These are phyloP conservation scores for Gortyna flavago DNA, from an alignment of 2,888 invertebrate genomes.

Conservation along the genomic window DNA sequence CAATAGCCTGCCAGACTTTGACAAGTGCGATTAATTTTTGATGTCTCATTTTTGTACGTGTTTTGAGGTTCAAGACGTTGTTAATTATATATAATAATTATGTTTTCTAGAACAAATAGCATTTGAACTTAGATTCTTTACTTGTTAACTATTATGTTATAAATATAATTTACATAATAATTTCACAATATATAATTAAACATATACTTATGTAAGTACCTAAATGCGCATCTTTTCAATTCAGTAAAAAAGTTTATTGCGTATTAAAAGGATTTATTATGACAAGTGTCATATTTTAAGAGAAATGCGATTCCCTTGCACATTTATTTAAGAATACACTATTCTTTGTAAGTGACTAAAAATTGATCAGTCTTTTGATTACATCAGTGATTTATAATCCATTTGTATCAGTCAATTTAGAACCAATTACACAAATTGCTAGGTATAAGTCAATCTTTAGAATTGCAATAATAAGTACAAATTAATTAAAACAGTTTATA, in stretches of 20 bases:
- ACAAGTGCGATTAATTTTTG: conserved; percentile 31
- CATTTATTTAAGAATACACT: too few relatives aligned
- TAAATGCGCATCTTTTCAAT: too few relatives aligned
- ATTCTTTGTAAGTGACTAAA: not conserved
- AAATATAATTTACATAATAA: not conserved
- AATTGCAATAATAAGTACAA: conserved; percentile 8
- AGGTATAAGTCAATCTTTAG: too few relatives aligned
- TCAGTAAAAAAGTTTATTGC: not conserved
- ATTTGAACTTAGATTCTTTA: not conserved
- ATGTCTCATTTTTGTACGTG: conserved; percentile 1
- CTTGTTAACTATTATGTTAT: not conserved
- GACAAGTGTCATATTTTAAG: not conserved
- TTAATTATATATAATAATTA: not conserved
- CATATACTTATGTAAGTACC: not conserved
- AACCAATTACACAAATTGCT: not conserved
- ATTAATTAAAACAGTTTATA: conserved; percentile 13
- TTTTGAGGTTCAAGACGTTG: not conserved
- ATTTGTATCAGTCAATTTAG: not conserved
- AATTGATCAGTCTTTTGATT: not conserved
- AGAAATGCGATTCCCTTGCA: not conserved
- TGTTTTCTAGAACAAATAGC: too few relatives aligned
- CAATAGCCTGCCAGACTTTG: conserved; percentile 26
- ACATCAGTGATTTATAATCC: not conserved
- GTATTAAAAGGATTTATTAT: not conserved
- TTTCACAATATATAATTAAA: not conserved